Evolutionary conservation across 2,797 vertebrate species (phyloP), one percentile per base, ranked within the genome.

Genomic region (Sebastes ruberrimus): DNA sequence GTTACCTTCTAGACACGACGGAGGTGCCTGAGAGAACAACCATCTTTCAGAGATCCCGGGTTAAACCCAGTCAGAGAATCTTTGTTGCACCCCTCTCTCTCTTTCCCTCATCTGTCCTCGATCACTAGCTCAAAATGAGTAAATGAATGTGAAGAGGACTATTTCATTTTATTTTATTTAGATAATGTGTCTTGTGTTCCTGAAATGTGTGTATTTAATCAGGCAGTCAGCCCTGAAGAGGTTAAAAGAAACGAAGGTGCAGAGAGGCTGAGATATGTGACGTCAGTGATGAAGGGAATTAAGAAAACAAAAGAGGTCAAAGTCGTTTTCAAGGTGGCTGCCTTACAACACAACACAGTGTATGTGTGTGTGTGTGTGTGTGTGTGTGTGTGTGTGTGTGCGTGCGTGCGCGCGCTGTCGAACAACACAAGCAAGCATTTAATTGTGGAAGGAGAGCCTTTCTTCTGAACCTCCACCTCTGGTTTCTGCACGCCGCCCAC

Each of bases 401-500:
- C 13, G 59, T 66, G 57, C 33, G 76, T 32, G 23, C n/a, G 57
- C 2, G 18, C 20, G 35, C 2, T 11, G 13, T 18, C 5, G 5
- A 60, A 33, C 71, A 74, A 69, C 67, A 79, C 53, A 30, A 61
- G 59, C 69, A 42, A 55, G 2, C 42, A 30, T 74, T 71, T 83
- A 35, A 83, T 66, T 33, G 52, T 64, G 69, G 85, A 1, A 64
- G 52, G 1, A 2, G 10, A 25, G 62, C 35, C 25, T 56, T 53
- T 83, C 71, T 62, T 67, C 59, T 10, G 6, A 66, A 35, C 20
- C 62, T 63, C 18, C 42, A 59, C 68, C 22, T 87, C 71, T 52
- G 5, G 2, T 61, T 42, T 76, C 28, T 52, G 75, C 67, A 91
- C 68, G 42, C 88, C 7, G 57, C 62, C 90, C 90, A 94, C 84